A percentile compares a stretch with the other conserved stretches of the same genome.
These are phyloP conservation scores for Cephus rjabovi DNA, from an alignment of 2,888 invertebrate species.

Conservation along the genomic window DNA sequence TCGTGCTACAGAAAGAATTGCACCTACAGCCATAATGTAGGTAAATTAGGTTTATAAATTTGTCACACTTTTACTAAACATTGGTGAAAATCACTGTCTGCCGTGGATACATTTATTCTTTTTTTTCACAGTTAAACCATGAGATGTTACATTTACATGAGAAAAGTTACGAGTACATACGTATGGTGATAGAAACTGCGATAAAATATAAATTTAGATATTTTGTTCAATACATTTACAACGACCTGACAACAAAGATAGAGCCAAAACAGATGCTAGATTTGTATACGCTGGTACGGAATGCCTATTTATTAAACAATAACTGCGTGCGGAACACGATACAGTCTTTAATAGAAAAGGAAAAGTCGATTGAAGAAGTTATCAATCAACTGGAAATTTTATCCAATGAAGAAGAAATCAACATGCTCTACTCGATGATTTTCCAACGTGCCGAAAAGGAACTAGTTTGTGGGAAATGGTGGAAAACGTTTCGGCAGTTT, in stretches of 20 bases:
- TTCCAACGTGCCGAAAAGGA: background rate
- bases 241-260: background rate
- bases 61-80: background rate
- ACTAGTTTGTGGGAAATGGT: background rate
- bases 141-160: background rate
- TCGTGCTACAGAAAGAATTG: background rate
- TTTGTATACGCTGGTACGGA: background rate
- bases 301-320: background rate
- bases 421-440: background rate
- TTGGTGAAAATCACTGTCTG: background rate
- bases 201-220: background rate
- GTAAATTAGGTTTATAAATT: background rate
- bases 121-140: background rate
- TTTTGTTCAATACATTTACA: background rate
- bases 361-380: background rate
- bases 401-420: background rate
- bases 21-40: background rate
- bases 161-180: background rate
- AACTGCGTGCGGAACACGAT: background rate
- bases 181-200: background rate
- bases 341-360: background rate
- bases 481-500: background rate
- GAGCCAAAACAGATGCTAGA: background rate
- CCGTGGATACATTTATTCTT: background rate
- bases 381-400: background rate